A percentile compares a stretch with the other conserved stretches of the same genome.
Evolutionary conservation across 2,113 vertebrate species (phyloP).

Genomic region (Anthoscopus minutus): DNA sequence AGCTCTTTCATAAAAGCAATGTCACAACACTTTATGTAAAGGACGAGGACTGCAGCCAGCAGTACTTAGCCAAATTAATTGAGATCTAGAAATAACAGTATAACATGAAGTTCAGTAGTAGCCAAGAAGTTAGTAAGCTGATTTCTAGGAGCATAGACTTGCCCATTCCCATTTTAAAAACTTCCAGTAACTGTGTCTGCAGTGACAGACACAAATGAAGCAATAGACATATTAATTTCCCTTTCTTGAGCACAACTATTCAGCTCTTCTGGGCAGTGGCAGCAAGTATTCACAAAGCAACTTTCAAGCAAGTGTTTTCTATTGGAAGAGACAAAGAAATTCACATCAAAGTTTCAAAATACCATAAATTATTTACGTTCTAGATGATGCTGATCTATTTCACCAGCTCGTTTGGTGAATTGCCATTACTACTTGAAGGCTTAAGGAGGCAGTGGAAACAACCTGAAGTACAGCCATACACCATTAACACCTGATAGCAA

Average conservation of each 20-base stretch:
- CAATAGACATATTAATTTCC: not conserved
- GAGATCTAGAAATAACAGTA: not conserved
- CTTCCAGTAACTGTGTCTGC: not conserved
- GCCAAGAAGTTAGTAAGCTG: not conserved
- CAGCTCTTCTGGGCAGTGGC: not conserved
- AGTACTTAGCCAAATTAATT: not conserved
- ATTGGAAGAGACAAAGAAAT: not conserved
- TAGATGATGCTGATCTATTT: not conserved
- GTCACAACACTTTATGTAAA: not conserved
- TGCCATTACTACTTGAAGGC: not conserved
- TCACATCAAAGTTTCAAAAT: not conserved
- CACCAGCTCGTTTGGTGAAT: not conserved
- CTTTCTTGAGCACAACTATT: not conserved
- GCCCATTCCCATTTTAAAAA: not conserved
- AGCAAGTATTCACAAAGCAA: not conserved
- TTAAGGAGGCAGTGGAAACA: not conserved
- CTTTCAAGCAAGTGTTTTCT: not conserved
- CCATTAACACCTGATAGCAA: not conserved
- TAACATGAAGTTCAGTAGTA: not conserved
- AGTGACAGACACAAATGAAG: not conserved
- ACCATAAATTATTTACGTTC: conserved; percentile 9
- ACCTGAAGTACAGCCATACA: not conserved
- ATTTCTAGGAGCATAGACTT: not conserved
- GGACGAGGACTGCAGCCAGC: not conserved
- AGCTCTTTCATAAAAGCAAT: not conserved